Conservation (phyloP, 2,888 invertebrate genomes). For the Urechis unicinctus region DNA sequence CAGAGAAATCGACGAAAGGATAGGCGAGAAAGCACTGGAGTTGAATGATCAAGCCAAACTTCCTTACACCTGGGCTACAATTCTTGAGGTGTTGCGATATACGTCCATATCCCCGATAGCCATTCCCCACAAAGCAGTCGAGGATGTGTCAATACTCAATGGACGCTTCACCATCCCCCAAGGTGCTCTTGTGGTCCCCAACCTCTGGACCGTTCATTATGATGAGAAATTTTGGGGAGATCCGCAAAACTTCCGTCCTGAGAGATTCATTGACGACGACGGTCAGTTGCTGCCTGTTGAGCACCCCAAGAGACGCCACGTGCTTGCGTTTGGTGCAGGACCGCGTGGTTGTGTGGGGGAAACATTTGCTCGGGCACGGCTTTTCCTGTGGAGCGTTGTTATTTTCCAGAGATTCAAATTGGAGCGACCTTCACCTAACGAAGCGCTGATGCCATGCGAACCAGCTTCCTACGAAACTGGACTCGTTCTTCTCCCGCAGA, state of each 20-base stretch:
- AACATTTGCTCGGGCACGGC: not conserved
- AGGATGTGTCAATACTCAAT: conserved; percentile 4
- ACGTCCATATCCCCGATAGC: conserved; percentile 6
- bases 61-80: conserved; percentile 8
- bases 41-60: not conserved
- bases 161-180: conserved; percentile 3
- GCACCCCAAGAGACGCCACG: conserved; percentile 3
- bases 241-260: conserved; percentile 8
- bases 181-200: conserved; percentile 3
- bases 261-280: conserved; percentile 6
- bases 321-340: not conserved
- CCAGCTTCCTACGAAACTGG: not conserved
- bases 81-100: conserved; percentile 7
- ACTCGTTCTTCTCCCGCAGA: not conserved
- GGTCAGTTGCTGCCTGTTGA: conserved; percentile 3
- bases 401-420: not conserved
- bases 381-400: not conserved
- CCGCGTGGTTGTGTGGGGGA: not conserved
- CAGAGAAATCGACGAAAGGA: conserved; percentile 24
- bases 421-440: not conserved
- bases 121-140: conserved; percentile 6
- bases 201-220: conserved; percentile 6
- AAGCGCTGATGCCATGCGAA: not conserved
- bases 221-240: conserved; percentile 5
- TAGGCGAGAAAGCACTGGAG: not conserved